Evolutionary conservation across 2,113 vertebrate genomes (phyloP).

Genomic region (Cynocephalus volans): DNA sequence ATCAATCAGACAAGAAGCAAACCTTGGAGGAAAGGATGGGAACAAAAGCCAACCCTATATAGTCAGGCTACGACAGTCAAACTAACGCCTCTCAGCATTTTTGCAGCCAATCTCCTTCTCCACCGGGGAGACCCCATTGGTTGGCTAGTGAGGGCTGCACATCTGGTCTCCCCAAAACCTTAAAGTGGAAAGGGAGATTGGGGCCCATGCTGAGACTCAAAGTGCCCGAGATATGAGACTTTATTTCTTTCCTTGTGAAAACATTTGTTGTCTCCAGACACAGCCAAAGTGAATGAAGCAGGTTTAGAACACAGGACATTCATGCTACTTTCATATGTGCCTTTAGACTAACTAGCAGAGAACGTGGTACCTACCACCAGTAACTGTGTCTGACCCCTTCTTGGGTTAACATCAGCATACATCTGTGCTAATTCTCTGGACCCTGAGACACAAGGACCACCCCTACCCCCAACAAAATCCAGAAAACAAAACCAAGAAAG

Average conservation of each 20-base stretch:
- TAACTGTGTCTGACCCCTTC: conserved; percentile 53
- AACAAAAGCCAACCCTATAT: not conserved
- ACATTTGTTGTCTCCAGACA: not conserved
- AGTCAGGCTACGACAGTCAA: not conserved
- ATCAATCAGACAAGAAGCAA: not conserved
- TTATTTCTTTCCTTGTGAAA: not conserved
- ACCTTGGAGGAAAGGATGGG: conserved; percentile 15
- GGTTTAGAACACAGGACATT: conserved; percentile 76
- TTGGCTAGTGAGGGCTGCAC: not conserved
- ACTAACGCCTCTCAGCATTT: not conserved
- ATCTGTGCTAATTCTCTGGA: conserved; percentile 70
- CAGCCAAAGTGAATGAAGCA: conserved; percentile 67
- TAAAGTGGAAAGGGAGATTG: not conserved
- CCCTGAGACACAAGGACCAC: not conserved
- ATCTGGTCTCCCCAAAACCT: not conserved
- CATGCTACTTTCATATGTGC: conserved; percentile 67
- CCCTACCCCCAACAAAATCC: not conserved
- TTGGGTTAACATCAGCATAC: conserved; percentile 54
- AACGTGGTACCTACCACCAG: conserved; percentile 65
- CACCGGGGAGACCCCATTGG: not conserved
- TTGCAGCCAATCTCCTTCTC: not conserved
- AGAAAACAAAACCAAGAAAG: not conserved
- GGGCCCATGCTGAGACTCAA: not conserved
- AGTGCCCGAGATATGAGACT: not conserved
- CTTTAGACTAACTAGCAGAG: conserved; percentile 67